phyloP scores from a whole-genome alignment of 1,140 invertebrate genomes.

The Trinorchestia longiramus region DNA sequence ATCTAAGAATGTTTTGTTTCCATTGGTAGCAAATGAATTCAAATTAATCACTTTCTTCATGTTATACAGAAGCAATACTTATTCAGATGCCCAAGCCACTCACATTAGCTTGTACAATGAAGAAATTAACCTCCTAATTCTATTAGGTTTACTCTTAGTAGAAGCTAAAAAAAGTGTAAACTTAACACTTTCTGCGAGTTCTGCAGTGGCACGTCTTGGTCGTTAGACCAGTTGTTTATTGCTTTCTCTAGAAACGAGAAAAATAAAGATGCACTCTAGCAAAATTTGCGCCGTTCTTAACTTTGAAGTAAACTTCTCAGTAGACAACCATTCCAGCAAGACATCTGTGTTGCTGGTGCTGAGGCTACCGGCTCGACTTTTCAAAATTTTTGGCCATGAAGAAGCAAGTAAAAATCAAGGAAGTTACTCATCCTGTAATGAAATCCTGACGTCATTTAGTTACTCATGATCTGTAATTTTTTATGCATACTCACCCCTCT shows the following conservation, averaged over 20 bases:
- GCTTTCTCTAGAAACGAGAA: background rate
- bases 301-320: background rate
- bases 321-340: background rate
- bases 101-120: background rate
- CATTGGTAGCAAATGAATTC: background rate
- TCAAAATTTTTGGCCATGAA: background rate
- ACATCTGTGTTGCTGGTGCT: background rate
- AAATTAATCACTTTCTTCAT: background rate
- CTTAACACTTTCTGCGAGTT: background rate
- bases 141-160: background rate
- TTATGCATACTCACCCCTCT: too few species aligned
- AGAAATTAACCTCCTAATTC: background rate
- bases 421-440: background rate
- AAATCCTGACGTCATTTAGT: too few species aligned
- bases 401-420: background rate
- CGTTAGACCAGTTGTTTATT: background rate
- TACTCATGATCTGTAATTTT: too few species aligned
- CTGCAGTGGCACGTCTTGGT: background rate
- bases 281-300: background rate
- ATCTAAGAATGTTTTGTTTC: background rate
- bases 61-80: too few species aligned
- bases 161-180: background rate
- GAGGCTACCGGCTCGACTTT: background rate
- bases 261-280: background rate
- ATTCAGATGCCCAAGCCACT: background rate